Evolutionary conservation across 2,888 invertebrate species (phyloP), one percentile per base, ranked within the genome.

Genomic region (Caenorhabditis sp.): DNA sequence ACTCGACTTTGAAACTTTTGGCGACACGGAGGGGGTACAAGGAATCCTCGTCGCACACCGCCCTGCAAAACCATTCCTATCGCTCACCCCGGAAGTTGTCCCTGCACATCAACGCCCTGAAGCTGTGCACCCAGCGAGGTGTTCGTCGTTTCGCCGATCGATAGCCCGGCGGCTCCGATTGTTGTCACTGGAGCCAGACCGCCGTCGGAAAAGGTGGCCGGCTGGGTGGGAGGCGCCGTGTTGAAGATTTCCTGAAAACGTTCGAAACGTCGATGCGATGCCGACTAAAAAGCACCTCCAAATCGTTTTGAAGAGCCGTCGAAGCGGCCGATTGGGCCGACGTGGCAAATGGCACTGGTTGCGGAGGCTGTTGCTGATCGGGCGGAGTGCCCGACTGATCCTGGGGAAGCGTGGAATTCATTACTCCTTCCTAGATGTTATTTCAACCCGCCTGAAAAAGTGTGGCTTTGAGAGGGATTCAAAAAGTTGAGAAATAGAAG

Each of bases 121-220:
- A 71, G 41, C 35, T 39, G 35, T 1, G 43, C 61, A n/a, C 52
- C 55, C 17, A 58, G n/a, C n/a, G n/a, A n/a, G n/a, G n/a, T 24
- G 15, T 53, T 45, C 4, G 63, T 8, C 11, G 52, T 27, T 2
- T 76, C 70, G 13, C 70, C 78, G 15, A 62, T 74, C 6, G 68
- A 13, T 6, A 68, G 61, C 43, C 68, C 66, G 6, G 68, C 43
- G 2, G 59, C 43, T 9, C 80, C 82, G 32, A 84, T 80, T 20
- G 84, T 83, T 9, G 83, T 76, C 41, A 84, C 85, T 13, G 85
- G 85, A 9, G 85, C 85, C 20, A 85, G 70, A 58, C 80, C 79
- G 15, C 83, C 81, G 46, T 74, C 80, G 11, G 76, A 41, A 53
- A 78, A 77, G 7, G 70, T 45, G 52, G 78, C 80, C n/a, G 78